Conservation (phyloP, 2,888 invertebrate genomes). For the Hymenopus coronatus region DNA sequence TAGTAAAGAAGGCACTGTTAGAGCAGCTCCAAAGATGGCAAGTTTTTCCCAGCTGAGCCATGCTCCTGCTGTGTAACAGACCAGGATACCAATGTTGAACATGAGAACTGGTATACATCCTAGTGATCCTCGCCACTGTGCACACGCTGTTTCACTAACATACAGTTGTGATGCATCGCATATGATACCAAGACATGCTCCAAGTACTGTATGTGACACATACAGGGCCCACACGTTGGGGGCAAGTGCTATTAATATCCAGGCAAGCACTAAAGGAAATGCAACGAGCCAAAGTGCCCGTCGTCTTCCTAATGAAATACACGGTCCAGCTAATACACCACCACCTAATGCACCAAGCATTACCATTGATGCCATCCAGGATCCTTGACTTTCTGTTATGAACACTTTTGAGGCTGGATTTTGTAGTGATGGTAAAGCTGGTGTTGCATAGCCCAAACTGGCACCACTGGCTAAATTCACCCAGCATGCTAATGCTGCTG, state of each 20-base stretch:
- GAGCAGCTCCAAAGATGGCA: conserved; percentile 31
- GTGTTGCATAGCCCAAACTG: conserved; percentile 32
- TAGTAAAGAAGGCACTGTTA: conserved; percentile 32
- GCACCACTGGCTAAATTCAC: conserved; percentile 34
- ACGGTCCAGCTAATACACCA: conserved; percentile 31
- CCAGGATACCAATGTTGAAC: conserved; percentile 34
- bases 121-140: conserved; percentile 32
- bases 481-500: conserved; percentile 33
- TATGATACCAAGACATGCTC: conserved; percentile 30
- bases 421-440: conserved; percentile 32
- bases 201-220: conserved; percentile 29
- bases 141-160: conserved; percentile 31
- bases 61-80: conserved; percentile 30
- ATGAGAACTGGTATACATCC: conserved; percentile 34
- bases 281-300: conserved; percentile 31
- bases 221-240: conserved; percentile 26
- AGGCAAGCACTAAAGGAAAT: conserved; percentile 27
- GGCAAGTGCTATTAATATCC: conserved; percentile 28
- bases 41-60: conserved; percentile 33
- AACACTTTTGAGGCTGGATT: conserved; percentile 11
- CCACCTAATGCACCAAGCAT: conserved; percentile 34
- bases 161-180: conserved; percentile 32
- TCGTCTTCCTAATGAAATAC: conserved; percentile 31
- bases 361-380: conserved; percentile 33
- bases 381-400: conserved; percentile 28